These are phyloP conservation scores for Eurystomus glaucurus DNA, from an alignment of 2,797 vertebrate genomes.

Conservation along the genomic window DNA sequence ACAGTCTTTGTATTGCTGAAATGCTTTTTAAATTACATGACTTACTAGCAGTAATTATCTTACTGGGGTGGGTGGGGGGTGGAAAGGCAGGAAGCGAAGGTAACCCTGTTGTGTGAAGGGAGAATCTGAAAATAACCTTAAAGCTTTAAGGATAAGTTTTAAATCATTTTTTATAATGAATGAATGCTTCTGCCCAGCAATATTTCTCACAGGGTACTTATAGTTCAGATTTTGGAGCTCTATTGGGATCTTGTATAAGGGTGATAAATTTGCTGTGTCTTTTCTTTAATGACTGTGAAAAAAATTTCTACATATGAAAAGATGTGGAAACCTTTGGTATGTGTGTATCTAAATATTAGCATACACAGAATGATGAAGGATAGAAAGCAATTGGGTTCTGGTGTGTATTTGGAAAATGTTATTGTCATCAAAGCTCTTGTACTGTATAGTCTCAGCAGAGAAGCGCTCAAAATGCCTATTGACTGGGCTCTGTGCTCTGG, in stretches of 20 bases:
- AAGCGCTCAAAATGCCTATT: not conserved
- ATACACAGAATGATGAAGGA: not conserved
- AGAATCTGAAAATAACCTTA: slow-evolving; percentile 41
- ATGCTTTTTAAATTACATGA: not conserved
- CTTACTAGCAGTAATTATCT: too few species aligned
- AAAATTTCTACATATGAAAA: not conserved
- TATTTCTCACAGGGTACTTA: not conserved
- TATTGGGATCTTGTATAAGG: not conserved
- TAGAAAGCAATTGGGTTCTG: not conserved
- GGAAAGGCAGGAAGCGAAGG: not conserved
- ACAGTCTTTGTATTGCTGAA: not conserved
- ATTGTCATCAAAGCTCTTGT: not conserved
- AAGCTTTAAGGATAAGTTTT: slow-evolving; percentile 43
- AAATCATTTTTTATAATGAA: slow-evolving; percentile 50
- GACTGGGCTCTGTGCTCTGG: not conserved
- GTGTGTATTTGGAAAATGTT: not conserved
- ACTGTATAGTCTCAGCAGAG: not conserved
- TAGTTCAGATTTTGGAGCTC: not conserved
- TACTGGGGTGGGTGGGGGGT: rapidly evolving
- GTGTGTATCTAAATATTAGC: not conserved
- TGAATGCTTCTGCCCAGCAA: not conserved
- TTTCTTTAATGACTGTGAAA: not conserved
- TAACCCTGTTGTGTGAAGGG: slow-evolving; percentile 16
- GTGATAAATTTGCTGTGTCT: not conserved
- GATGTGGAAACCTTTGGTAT: not conserved